These are phyloP conservation scores for Tautogolabrus adspersus DNA, from an alignment of 2,113 vertebrate species.

Conservation along the genomic window DNA sequence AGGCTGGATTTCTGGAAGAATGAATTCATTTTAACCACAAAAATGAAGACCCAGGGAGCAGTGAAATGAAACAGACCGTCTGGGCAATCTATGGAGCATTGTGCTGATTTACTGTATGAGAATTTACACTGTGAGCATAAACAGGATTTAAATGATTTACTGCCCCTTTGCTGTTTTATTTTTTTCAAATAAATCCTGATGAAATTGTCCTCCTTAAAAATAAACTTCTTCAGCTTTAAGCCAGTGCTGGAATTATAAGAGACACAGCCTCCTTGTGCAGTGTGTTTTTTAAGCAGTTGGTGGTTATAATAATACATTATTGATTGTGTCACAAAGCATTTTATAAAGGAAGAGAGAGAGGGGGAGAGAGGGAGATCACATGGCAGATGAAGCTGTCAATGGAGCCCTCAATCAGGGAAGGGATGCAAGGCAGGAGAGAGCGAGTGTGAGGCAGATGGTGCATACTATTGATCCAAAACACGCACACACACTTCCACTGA, in stretches of 20 bases:
- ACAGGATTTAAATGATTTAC: slow-evolving; percentile 33
- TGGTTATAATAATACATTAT: slow-evolving; percentile 64
- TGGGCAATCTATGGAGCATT: slow-evolving; percentile 31
- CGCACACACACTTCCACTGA: slow-evolving; percentile 59
- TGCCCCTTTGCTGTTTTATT: slow-evolving; percentile 1
- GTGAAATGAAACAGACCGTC: slow-evolving; percentile 47
- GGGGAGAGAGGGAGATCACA: slow-evolving; percentile 42
- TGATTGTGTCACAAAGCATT: slow-evolving; percentile 63
- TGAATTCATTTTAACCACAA: slow-evolving; percentile 64
- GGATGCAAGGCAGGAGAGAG: slow-evolving; percentile 52
- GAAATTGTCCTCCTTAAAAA: slow-evolving; percentile 7
- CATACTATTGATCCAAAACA: slow-evolving; percentile 72
- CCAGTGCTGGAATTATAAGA: slow-evolving; percentile 4
- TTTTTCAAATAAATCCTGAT: slow-evolving; percentile 27
- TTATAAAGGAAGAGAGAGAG: slow-evolving; percentile 30
- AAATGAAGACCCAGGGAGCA: slow-evolving; percentile 50
- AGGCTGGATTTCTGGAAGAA: slow-evolving; percentile 52
- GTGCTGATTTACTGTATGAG: slow-evolving; percentile 36
- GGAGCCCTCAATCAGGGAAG: slow-evolving; percentile 63
- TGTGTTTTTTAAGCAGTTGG: slow-evolving; percentile 48
- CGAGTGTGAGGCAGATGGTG: slow-evolving; percentile 63
- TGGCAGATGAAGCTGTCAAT: slow-evolving; percentile 75
- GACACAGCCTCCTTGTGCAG: slow-evolving; percentile 8
- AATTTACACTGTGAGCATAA: slow-evolving; percentile 31
- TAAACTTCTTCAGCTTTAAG: slow-evolving; percentile 13